A percentile compares a stretch with the other conserved stretches of the same genome.
These are phyloP conservation scores for Torymus aiolomorphi DNA, from an alignment of 2,888 invertebrate genomes.

Conservation along the genomic window DNA sequence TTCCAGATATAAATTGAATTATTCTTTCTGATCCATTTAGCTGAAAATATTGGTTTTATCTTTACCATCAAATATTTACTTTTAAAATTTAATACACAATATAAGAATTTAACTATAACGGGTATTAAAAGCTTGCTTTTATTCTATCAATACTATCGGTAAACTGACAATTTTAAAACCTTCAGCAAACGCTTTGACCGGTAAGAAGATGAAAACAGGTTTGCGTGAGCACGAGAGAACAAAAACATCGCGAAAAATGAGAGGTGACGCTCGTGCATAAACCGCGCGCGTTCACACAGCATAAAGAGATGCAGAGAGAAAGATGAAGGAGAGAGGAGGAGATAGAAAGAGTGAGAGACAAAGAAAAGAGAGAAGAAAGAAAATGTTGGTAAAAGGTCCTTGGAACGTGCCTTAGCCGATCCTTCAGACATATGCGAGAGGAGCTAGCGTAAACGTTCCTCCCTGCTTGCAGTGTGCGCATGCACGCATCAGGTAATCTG, in stretches of 20 bases:
- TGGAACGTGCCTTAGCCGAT: slow-evolving; percentile 42
- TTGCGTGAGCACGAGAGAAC: no score
- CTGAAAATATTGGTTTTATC: no score
- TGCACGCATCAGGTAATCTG: slow-evolving; percentile 22
- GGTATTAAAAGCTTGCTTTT: no score
- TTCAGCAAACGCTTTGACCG: no score
- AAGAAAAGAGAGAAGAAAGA: slow-evolving; percentile 14
- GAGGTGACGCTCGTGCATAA: not conserved
- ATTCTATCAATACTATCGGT: no score
- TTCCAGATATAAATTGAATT: not conserved
- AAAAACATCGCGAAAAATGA: not conserved
- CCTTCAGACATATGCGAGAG: slow-evolving; percentile 42
- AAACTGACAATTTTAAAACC: no score
- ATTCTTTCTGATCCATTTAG: not conserved
- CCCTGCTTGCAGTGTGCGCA: slow-evolving; percentile 7
- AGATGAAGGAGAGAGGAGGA: slow-evolving; percentile 4
- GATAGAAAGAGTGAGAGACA: slow-evolving; percentile 1
- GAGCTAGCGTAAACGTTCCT: slow-evolving; percentile 23
- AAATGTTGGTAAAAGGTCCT: slow-evolving; percentile 34
- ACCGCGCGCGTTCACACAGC: not conserved
- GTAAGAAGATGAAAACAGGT: not conserved
- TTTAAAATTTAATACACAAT: no score
- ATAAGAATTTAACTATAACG: no score
- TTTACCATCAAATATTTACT: no score
- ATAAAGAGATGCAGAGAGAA: not conserved